Evolutionary conservation across 2,113 vertebrate species (phyloP).

Genomic region (Triplophysa rosa): DNA sequence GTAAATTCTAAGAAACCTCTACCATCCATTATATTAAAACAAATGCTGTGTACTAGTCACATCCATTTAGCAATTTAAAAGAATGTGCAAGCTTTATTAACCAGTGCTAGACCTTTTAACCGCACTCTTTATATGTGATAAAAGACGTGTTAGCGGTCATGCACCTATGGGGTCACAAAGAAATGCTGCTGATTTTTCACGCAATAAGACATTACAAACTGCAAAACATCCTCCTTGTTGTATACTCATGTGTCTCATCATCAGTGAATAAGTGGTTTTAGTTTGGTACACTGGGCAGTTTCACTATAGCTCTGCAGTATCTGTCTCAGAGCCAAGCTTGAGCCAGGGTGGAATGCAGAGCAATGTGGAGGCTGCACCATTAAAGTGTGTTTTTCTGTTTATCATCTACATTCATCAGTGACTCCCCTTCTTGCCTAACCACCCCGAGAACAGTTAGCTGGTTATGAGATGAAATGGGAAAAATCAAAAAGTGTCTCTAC

Average conservation of each 20-base stretch:
- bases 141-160: not conserved
- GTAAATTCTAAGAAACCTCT: not conserved
- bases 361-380: not conserved
- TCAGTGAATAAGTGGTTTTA: not conserved
- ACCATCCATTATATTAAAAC: not conserved
- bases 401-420: not conserved
- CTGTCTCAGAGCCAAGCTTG: too few relatives aligned
- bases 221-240: not conserved
- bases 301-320: not conserved
- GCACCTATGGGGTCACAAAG: not conserved
- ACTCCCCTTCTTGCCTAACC: conserved; percentile 5
- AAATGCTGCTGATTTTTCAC: not conserved
- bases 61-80: not conserved
- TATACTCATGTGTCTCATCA: not conserved
- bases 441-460: not conserved
- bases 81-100: not conserved
- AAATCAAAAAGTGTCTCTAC: not conserved
- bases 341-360: not conserved
- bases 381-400: not conserved
- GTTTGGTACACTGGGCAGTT: not conserved
- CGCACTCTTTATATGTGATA: too few relatives aligned
- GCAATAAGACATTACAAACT: not conserved
- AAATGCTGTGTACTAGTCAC: not conserved
- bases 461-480: not conserved
- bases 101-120: not conserved